Evolutionary conservation across 1,140 invertebrate species (phyloP).

Genomic region (Sarcophaga bullata): DNA sequence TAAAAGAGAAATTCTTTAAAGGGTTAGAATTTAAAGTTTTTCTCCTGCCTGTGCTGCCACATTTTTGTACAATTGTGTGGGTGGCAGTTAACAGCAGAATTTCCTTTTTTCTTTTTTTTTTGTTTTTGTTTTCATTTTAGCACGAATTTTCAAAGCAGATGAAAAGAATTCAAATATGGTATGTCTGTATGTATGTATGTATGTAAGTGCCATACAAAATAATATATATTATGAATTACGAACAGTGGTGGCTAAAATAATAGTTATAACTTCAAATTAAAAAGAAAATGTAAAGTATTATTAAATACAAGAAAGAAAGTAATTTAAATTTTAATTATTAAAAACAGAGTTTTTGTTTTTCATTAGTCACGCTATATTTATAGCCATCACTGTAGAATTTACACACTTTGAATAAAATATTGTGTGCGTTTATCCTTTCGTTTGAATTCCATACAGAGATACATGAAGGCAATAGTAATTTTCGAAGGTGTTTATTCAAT

Average conservation of each 20-base stretch:
- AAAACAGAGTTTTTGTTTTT: too few relatives aligned
- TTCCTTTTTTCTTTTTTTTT: background rate
- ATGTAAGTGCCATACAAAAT: too few relatives aligned
- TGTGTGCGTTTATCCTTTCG: background rate
- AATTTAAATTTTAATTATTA: too few relatives aligned
- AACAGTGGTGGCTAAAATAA: background rate
- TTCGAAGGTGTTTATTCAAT: background rate
- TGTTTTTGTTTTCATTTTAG: too few relatives aligned
- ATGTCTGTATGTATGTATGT: background rate
- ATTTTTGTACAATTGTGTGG: background rate
- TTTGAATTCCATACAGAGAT: background rate
- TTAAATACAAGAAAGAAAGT: too few relatives aligned
- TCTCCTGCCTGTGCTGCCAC: background rate
- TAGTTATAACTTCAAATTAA: background rate
- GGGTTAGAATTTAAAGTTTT: constrained; percentile 26
- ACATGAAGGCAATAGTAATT: constrained; percentile 12
- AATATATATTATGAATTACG: background rate
- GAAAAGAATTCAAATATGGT: background rate
- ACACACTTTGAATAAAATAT: constrained; percentile 5
- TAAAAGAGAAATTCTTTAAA: constrained; percentile 12
- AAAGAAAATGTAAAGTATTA: background rate
- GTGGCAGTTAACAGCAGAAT: background rate
- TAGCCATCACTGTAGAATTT: background rate
- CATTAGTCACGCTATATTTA: too few relatives aligned
- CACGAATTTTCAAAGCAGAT: background rate